Evolutionary conservation across 2,888 invertebrate genomes (phyloP).

Genomic region (Blastobasis adustella): DNA sequence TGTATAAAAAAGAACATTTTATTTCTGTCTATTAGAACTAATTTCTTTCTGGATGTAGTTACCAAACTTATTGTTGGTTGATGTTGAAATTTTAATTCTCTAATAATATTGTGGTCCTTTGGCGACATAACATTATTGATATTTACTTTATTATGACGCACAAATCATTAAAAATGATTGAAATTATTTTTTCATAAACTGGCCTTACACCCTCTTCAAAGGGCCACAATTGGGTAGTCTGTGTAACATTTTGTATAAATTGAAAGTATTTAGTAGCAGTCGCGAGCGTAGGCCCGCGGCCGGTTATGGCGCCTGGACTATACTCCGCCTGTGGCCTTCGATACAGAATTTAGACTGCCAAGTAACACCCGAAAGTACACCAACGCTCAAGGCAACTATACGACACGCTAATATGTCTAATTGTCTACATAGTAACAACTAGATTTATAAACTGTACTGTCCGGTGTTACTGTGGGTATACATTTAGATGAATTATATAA

Average conservation of each 20-base stretch:
- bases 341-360: slow-evolving; percentile 22
- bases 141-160: neutral
- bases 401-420: too few relatives aligned
- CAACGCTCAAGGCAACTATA: neutral
- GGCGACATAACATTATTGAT: neutral
- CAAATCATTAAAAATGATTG: too few relatives aligned
- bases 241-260: slow-evolving; percentile 1
- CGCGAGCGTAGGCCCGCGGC: slow-evolving; percentile 11
- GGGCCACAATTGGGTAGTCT: slow-evolving; percentile 8
- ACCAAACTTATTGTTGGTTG: slow-evolving; percentile 24
- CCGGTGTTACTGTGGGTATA: neutral
- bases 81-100: slow-evolving; percentile 20
- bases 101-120: slow-evolving; percentile 9
- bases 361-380: neutral
- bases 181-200: too few relatives aligned
- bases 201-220: slow-evolving; percentile 3
- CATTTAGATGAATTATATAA: slow-evolving; percentile 16
- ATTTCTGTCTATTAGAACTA: slow-evolving; percentile 20
- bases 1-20: neutral
- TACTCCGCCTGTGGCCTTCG: slow-evolving; percentile 26
- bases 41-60: slow-evolving; percentile 28
- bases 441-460: neutral
- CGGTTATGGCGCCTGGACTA: slow-evolving; percentile 2
- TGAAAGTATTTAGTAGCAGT: slow-evolving; percentile 7
- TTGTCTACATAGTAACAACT: neutral